These are phyloP conservation scores for Paedocypris micromegethes DNA, from an alignment of 2,797 vertebrate genomes.

Conservation along the genomic window DNA sequence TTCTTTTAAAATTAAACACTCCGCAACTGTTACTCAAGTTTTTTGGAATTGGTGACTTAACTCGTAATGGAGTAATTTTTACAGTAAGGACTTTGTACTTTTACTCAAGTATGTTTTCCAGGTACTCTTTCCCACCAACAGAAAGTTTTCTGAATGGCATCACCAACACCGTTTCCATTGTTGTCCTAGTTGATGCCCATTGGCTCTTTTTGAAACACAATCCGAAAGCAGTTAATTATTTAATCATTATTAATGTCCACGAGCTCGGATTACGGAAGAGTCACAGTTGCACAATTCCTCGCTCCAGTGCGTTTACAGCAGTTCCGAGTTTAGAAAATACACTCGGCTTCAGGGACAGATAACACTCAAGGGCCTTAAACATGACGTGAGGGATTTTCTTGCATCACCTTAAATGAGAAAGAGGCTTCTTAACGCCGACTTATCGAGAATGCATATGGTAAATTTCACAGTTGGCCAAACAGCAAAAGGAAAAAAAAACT, in stretches of 20 bases:
- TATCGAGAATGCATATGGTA: constrained; percentile 38
- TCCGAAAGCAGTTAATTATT: constrained; percentile 42
- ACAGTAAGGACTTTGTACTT: too few relatives aligned
- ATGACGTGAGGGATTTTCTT: constrained; percentile 34
- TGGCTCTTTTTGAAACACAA: constrained; percentile 22
- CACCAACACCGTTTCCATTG: constrained; percentile 35
- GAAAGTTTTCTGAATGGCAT: constrained; percentile 36
- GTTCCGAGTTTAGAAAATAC: constrained; percentile 42
- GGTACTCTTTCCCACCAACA: not conserved
- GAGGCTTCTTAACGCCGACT: constrained; percentile 29
- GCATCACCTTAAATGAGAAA: constrained; percentile 28
- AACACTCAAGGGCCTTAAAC: constrained; percentile 32
- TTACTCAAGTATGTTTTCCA: not conserved
- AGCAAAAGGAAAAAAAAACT: constrained; percentile 11
- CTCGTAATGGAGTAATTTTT: too few relatives aligned
- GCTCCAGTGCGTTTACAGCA: constrained; percentile 40
- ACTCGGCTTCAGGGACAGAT: constrained; percentile 40
- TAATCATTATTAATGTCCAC: constrained; percentile 33
- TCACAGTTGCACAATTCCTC: constrained; percentile 23
- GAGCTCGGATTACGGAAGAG: not conserved
- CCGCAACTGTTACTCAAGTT: too few relatives aligned
- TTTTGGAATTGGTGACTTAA: too few relatives aligned
- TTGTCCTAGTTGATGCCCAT: constrained; percentile 34
- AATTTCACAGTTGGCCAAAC: constrained; percentile 49
- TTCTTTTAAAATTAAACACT: too few relatives aligned